Evolutionary conservation across 1,140 invertebrate species (phyloP).

Genomic region (Rhopalosiphum padi): DNA sequence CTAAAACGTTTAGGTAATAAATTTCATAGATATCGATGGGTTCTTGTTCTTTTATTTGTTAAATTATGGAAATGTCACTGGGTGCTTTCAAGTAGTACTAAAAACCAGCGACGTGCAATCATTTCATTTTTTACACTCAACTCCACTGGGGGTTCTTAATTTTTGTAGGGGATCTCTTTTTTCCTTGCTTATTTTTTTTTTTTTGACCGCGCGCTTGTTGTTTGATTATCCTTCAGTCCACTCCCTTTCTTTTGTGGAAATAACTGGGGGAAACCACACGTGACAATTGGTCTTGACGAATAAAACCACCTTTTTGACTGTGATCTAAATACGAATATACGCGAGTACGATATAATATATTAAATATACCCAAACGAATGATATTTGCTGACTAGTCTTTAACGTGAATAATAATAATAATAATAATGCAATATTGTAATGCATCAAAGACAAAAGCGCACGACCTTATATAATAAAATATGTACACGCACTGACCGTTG

Average conservation of each 20-base stretch:
- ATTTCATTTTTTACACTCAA: slow-evolving; percentile 54
- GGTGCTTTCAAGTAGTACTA: slow-evolving; percentile 42
- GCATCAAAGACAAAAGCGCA: slow-evolving; percentile 23
- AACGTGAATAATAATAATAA: slow-evolving; percentile 36
- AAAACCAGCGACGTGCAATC: slow-evolving; percentile 53
- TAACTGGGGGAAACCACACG: background rate
- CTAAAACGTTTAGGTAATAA: background rate
- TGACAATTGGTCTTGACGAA: slow-evolving; percentile 50
- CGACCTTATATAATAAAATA: slow-evolving; percentile 42
- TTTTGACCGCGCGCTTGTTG: slow-evolving; percentile 8
- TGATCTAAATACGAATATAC: background rate
- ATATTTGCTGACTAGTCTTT: slow-evolving; percentile 47
- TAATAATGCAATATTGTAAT: slow-evolving; percentile 13
- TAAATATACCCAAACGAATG: background rate
- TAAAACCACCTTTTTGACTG: slow-evolving; percentile 31
- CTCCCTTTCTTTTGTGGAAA: background rate
- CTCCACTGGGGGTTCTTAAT: slow-evolving; percentile 55
- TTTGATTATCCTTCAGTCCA: slow-evolving; percentile 36
- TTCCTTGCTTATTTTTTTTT: background rate
- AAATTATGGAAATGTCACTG: slow-evolving; percentile 53
- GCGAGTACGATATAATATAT: background rate
- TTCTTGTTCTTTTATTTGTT: slow-evolving; percentile 33
- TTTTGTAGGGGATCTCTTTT: slow-evolving; percentile 31
- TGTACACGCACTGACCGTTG: slow-evolving; percentile 32
- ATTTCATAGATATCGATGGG: slow-evolving; percentile 19